Conservation (phyloP, 2,797 vertebrate species). For the Botia almorhae region DNA sequence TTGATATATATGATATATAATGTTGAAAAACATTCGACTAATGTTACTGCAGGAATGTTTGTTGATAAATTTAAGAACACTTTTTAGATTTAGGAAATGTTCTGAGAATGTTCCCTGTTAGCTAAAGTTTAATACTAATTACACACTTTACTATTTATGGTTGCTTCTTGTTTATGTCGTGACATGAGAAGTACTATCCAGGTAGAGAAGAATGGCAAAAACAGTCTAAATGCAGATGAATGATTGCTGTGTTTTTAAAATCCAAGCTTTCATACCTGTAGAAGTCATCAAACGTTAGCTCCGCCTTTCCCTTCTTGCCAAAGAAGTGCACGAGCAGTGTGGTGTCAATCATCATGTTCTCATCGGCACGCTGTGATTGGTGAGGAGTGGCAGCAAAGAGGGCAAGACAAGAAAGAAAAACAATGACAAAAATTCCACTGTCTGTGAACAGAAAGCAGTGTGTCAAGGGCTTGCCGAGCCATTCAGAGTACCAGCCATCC, state of each 20-base stretch:
- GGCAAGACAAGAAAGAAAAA: conserved; percentile 45
- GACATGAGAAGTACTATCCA: background rate
- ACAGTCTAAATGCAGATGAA: background rate
- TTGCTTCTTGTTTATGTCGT: background rate
- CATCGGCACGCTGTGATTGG: conserved; percentile 86
- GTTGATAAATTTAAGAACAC: no score
- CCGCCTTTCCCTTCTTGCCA: conserved; percentile 97
- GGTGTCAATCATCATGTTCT: conserved; percentile 90
- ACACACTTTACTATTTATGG: background rate
- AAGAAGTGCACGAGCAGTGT: conserved; percentile 97
- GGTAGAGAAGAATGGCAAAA: background rate
- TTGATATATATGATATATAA: no score
- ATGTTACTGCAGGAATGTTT: no score
- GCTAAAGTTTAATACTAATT: background rate
- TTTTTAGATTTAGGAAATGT: no score
- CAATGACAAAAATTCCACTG: conserved; percentile 36
- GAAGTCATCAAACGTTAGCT: conserved; percentile 95
- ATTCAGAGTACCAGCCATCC: conserved; percentile 61
- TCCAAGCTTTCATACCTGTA: conserved; percentile 73
- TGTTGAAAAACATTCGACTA: no score
- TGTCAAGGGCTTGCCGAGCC: conserved; percentile 43
- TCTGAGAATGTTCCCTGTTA: no score
- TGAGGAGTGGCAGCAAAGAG: conserved; percentile 16
- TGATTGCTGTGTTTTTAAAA: conserved; percentile 5
- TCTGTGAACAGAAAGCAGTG: conserved; percentile 34